phyloP scores from a whole-genome alignment of 2,113 vertebrate genomes.

The Panthera leo region DNA sequence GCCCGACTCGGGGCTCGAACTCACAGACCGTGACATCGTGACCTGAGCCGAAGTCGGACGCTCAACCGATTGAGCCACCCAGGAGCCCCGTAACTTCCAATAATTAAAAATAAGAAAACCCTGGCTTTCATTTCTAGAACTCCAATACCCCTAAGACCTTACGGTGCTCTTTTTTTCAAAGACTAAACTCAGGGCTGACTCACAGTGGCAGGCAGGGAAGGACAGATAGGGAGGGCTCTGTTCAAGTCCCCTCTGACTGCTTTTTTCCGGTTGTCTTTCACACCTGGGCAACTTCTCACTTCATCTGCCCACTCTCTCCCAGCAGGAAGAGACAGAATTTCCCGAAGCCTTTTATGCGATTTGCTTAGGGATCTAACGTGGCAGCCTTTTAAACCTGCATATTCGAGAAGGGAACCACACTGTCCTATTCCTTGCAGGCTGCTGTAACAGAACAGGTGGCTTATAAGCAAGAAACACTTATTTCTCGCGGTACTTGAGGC shows the following conservation, averaged over 20 bases:
- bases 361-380: too few species aligned
- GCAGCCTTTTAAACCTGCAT: not conserved
- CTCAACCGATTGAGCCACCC: too few species aligned
- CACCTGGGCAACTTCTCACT: not conserved
- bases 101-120: not conserved
- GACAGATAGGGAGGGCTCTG: rapidly evolving
- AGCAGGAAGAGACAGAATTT: not conserved
- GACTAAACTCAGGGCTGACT: not conserved
- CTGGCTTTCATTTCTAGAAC: not conserved
- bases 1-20: too few species aligned
- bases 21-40: too few species aligned
- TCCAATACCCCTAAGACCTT: not conserved
- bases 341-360: not conserved
- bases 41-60: too few species aligned
- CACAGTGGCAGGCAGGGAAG: not conserved
- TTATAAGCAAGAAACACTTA: too few species aligned
- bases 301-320: not conserved
- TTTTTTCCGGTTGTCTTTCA: not conserved
- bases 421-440: not conserved
- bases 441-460: not conserved
- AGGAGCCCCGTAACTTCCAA: not conserved
- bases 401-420: not conserved
- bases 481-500: not conserved
- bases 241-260: not conserved
- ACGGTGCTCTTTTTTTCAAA: not conserved